Base-by-base conservation (phyloP, 2,888 invertebrate species). In the Pediacus dermestoides region DNA sequence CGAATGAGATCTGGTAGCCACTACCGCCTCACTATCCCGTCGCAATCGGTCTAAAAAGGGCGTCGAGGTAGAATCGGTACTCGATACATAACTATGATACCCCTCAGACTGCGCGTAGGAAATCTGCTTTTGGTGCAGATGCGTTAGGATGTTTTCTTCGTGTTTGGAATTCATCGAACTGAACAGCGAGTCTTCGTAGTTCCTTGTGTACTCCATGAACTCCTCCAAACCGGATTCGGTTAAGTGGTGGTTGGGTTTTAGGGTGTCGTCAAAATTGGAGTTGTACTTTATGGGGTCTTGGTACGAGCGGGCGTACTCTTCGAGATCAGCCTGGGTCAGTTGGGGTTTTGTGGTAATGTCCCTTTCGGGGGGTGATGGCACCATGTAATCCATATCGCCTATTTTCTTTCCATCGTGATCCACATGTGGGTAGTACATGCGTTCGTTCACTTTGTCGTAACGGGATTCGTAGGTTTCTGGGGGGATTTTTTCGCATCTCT, bases 71-170 rank as follows among this genome's bases (percentile, higher is more conserved):
- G 83, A 83, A 64, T 85, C 85, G 22, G 83, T 81, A 59, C 84
- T 82, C 41, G 84, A 83, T 14, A 86, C 85, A 66, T 86, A 86
- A 64, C 85, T 84, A 64, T 85, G 85, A 66, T 85, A 86, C 34
- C 85, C 85, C 69, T 86, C 85, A 34, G 84, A 84, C 59, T 85
- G 85, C 33, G 85, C 85, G 68, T 86, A 85, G 34, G 83, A 83
- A 23, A 81, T 76, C 60, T 84, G 83, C 58, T 82, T 83, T 53
- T 82, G 82, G 63, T 83, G 83, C 52, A 77, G 73, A 54, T 74
- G 75, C 31, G 68, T 69, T 30, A 72, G 56, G 9, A 63, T 57
- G 16, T 48, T 54, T 42, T 75, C 75, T 48, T 74, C 74, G 57
- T 57, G 55, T 33, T 64, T 64, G 26, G 61, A 55, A 46, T 43